Evolutionary conservation across 2,113 vertebrate species (phyloP).

Genomic region (Bostrychus sinensis): DNA sequence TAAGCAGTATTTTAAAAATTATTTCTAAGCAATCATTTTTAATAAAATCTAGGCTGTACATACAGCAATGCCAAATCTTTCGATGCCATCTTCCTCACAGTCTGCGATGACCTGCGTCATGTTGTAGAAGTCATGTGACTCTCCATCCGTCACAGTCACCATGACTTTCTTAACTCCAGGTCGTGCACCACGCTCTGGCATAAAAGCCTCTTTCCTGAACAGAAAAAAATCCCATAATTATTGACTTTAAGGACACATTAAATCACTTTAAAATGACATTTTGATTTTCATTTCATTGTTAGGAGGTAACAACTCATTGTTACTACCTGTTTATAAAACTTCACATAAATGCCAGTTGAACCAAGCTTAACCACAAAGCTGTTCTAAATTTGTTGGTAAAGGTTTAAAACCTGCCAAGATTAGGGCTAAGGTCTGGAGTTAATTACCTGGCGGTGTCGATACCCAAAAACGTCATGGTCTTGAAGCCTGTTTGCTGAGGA

Average conservation of each 20-base stretch:
- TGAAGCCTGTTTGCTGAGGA: slow-evolving; percentile 83
- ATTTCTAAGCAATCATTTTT: no score
- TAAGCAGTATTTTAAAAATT: no score
- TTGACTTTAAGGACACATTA: not conserved
- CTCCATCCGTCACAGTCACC: slow-evolving; percentile 97
- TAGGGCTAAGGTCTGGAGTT: not conserved
- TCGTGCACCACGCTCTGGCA: slow-evolving; percentile 85
- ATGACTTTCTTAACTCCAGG: slow-evolving; percentile 93
- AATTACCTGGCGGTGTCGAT: slow-evolving; percentile 92
- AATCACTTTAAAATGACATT: not conserved
- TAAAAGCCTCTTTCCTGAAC: slow-evolving; percentile 90
- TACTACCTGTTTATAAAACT: not conserved
- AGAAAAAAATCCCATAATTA: not conserved
- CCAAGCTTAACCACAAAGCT: not conserved
- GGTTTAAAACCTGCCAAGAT: not conserved
- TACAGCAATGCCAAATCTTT: slow-evolving; percentile 95
- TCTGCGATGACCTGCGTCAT: slow-evolving; percentile 80
- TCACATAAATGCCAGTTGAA: not conserved
- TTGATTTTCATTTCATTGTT: no score
- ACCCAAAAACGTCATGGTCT: slow-evolving; percentile 91
- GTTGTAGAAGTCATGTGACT: slow-evolving; percentile 89
- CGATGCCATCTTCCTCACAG: slow-evolving; percentile 86
- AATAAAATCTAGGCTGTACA: slow-evolving; percentile 65
- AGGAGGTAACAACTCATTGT: no score
- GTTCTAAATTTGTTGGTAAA: not conserved